phyloP scores from a whole-genome alignment of 1,140 invertebrate species.

The Cydia strobilella region DNA sequence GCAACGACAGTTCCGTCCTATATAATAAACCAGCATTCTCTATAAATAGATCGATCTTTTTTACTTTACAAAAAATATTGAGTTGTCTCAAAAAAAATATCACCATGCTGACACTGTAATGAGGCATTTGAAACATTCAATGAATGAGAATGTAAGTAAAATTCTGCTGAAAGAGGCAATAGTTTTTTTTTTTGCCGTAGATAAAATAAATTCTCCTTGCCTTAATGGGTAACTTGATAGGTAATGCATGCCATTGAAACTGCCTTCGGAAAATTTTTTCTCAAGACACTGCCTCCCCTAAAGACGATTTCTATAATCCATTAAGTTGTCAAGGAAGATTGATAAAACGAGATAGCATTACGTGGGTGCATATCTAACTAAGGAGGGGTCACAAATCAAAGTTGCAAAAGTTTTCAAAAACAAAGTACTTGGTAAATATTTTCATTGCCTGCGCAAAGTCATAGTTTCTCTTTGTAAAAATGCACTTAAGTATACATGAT shows the following conservation, averaged over 20 bases:
- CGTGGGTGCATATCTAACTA: conserved; percentile 60
- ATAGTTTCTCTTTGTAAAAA: not conserved
- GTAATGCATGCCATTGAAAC: conserved; percentile 5
- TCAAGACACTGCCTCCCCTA: conserved; percentile 33
- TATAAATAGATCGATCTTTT: no score
- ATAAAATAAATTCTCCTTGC: not conserved
- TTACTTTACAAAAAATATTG: no score
- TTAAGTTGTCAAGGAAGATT: conserved; percentile 70
- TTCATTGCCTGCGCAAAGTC: not conserved
- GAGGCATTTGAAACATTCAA: no score
- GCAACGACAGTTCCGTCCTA: no score
- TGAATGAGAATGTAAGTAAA: no score
- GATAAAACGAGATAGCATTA: conserved; percentile 65
- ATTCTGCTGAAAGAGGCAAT: conserved; percentile 17
- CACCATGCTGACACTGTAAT: no score
- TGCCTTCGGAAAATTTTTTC: conserved; percentile 14
- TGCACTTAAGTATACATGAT: no score
- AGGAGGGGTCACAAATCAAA: conserved; percentile 21
- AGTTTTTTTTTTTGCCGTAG: not conserved
- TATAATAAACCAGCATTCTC: no score
- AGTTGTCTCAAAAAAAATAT: no score
- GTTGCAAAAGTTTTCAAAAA: conserved; percentile 1
- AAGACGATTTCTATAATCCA: conserved; percentile 63
- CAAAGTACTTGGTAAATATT: conserved; percentile 13
- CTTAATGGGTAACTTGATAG: conserved; percentile 28